These are phyloP conservation scores for Tympanuchus pallidicinctus DNA, from an alignment of 2,113 vertebrate genomes.

Conservation along the genomic window DNA sequence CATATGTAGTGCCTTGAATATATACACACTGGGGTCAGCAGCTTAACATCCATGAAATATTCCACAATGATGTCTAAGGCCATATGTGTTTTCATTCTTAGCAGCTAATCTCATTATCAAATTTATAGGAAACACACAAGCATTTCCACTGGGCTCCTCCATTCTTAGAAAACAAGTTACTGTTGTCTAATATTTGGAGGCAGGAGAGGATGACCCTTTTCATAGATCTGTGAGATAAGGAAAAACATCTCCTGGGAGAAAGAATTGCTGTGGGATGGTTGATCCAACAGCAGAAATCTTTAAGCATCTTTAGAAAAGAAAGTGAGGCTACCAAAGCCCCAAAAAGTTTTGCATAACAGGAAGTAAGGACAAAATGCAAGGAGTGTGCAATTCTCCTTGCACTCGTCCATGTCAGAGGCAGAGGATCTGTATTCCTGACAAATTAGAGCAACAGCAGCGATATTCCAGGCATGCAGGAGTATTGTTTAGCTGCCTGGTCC, in stretches of 20 bases:
- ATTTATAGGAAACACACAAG: background rate
- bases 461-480: fast-evolving
- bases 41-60: background rate
- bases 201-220: background rate
- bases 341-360: background rate
- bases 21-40: background rate
- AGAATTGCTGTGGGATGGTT: background rate
- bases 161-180: background rate
- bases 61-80: background rate
- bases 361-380: background rate
- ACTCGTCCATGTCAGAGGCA: background rate
- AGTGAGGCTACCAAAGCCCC: background rate
- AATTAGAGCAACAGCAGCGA: background rate
- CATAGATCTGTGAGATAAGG: background rate
- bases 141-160: background rate
- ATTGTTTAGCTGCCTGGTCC: background rate
- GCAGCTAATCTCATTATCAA: background rate
- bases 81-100: background rate
- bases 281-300: background rate
- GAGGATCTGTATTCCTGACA: background rate
- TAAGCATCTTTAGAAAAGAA: background rate
- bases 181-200: background rate
- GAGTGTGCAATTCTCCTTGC: background rate
- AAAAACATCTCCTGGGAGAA: background rate
- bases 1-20: background rate